phyloP scores from a whole-genome alignment of 2,113 vertebrate genomes.

The Labeo catla region DNA sequence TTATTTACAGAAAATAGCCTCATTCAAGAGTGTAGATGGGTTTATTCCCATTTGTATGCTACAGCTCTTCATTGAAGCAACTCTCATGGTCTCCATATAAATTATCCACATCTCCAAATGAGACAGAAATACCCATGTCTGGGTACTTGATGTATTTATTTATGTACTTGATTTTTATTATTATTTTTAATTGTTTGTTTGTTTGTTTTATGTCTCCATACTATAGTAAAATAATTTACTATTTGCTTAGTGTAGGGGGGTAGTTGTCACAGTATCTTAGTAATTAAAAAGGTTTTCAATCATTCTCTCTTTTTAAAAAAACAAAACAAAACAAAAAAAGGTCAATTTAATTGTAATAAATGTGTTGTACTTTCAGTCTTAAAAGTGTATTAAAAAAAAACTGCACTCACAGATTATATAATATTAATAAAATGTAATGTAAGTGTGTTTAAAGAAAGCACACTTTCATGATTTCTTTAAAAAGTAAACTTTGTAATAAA shows the following conservation, averaged over 20 bases:
- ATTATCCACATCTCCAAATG: conserved; percentile 29
- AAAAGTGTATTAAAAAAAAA: neutral
- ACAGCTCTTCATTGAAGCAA: neutral
- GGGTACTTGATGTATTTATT: conserved; percentile 5
- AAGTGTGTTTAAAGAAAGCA: neutral
- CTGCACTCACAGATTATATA: neutral
- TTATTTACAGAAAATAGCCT: conserved; percentile 64
- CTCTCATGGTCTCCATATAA: conserved; percentile 34
- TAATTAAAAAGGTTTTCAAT: neutral
- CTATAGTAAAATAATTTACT: neutral
- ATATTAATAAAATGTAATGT: neutral
- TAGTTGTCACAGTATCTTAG: neutral
- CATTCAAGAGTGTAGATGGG: conserved; percentile 44
- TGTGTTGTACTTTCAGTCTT: neutral
- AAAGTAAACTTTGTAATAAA: neutral
- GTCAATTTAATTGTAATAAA: neutral
- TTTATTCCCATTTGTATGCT: conserved; percentile 40
- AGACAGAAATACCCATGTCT: conserved; percentile 4
- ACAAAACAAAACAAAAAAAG: neutral
- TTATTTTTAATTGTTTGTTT: too few species aligned
- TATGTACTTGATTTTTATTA: too few species aligned
- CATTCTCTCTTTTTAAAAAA: neutral
- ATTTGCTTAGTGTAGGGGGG: neutral
- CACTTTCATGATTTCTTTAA: neutral
- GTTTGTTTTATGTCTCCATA: neutral